phyloP scores from a whole-genome alignment of 2,888 invertebrate species.

The Auanema sp. region DNA sequence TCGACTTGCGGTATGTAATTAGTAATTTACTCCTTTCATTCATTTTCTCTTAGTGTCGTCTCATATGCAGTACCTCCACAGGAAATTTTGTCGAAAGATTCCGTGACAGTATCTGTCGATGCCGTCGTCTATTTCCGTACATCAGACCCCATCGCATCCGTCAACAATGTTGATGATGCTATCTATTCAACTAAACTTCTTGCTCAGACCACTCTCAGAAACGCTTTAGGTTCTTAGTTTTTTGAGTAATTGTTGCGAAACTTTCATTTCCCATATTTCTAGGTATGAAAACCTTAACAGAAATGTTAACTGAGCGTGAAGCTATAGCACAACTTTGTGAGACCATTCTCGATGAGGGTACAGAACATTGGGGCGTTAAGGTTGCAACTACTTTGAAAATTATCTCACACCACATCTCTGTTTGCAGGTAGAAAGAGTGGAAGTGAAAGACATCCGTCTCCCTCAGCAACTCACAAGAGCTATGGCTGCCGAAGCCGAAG shows the following conservation, averaged over 20 bases:
- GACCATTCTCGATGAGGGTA: constrained; percentile 64
- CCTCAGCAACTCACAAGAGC: constrained; percentile 79
- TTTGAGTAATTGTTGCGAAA: neutral
- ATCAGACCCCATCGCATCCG: constrained; percentile 55
- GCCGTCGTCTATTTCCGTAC: constrained; percentile 64
- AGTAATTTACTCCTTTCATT: neutral
- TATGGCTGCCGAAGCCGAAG: constrained; percentile 83
- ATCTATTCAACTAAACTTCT: constrained; percentile 76
- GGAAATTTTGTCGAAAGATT: constrained; percentile 64
- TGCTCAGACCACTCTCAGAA: constrained; percentile 70
- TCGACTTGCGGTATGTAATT: constrained; percentile 76
- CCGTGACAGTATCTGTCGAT: constrained; percentile 60
- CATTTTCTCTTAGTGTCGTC: constrained; percentile 45
- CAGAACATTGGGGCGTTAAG: constrained; percentile 65
- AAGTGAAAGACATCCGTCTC: constrained; percentile 76
- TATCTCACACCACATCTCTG: neutral
- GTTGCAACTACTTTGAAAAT: constrained; percentile 25
- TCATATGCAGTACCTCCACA: constrained; percentile 64
- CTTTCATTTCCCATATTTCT: constrained; percentile 12
- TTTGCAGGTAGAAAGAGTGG: constrained; percentile 62
- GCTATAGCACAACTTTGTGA: constrained; percentile 64
- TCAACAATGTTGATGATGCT: constrained; percentile 66
- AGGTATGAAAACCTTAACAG: constrained; percentile 91
- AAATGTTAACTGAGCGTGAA: constrained; percentile 92
- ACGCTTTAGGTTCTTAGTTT: constrained; percentile 75